A percentile compares a stretch with the other conserved stretches of the same genome.
phyloP scores from a whole-genome alignment of 2,888 invertebrate genomes.

The Stegophylla sp. region DNA sequence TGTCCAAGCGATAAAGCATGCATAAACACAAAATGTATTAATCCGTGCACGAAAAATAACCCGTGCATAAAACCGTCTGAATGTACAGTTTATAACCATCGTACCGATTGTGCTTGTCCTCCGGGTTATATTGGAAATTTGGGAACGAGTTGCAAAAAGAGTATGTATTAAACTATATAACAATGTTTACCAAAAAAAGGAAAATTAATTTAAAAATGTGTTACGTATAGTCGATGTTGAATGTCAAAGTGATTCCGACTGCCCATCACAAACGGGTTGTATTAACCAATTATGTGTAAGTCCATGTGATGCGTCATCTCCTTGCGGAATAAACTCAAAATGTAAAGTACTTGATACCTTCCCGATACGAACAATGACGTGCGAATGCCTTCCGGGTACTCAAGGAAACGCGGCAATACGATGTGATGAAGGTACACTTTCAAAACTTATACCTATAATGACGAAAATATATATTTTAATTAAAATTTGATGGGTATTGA shows the following conservation, averaged over 20 bases:
- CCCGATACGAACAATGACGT: conserved; percentile 86
- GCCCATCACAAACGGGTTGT: conserved; percentile 68
- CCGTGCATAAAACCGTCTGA: conserved; percentile 83
- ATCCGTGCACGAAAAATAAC: conserved; percentile 78
- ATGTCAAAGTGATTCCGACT: conserved; percentile 68
- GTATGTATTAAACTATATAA: conserved; percentile 65
- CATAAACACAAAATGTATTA: conserved; percentile 78
- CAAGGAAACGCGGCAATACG: conserved; percentile 85
- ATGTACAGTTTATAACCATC: conserved; percentile 79
- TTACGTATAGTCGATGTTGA: conserved; percentile 65
- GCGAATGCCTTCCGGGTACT: conserved; percentile 84
- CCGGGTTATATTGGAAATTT: conserved; percentile 80
- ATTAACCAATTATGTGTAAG: conserved; percentile 68
- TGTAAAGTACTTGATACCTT: conserved; percentile 79
- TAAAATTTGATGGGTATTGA: too few species aligned
- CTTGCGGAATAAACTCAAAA: conserved; percentile 72
- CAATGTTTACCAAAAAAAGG: not conserved
- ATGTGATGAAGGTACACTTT: conserved; percentile 76
- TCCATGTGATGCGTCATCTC: conserved; percentile 67
- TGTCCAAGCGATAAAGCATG: conserved; percentile 82
- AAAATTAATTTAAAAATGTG: conserved; percentile 6
- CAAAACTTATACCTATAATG: not conserved
- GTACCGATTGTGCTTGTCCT: conserved; percentile 81
- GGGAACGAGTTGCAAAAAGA: conserved; percentile 75
- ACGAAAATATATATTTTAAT: too few species aligned